phyloP scores from a whole-genome alignment of 2,797 vertebrate genomes.

The Phalloptychus januarius region DNA sequence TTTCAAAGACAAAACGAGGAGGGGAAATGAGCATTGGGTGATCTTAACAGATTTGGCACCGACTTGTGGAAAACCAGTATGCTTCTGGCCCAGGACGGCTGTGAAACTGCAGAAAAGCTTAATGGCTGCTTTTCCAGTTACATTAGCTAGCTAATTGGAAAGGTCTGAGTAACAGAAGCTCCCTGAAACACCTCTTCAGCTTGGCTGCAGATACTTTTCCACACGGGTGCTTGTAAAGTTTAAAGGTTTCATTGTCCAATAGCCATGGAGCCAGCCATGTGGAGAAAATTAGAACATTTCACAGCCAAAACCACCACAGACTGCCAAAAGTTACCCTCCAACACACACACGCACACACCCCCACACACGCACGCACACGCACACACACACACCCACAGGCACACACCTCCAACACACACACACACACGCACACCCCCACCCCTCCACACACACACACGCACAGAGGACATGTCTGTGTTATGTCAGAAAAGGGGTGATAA shows the following conservation, averaged over 20 bases:
- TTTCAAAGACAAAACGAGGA: slow-evolving; percentile 14
- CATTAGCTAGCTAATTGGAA: slow-evolving; percentile 49
- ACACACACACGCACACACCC: slow-evolving; percentile 13
- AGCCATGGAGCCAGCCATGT: slow-evolving; percentile 38
- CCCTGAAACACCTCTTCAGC: slow-evolving; percentile 31
- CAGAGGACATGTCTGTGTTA: slow-evolving; percentile 27
- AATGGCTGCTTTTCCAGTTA: slow-evolving; percentile 27
- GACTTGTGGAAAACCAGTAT: slow-evolving; percentile 46
- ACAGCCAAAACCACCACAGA: slow-evolving; percentile 22
- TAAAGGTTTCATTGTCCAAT: slow-evolving; percentile 46
- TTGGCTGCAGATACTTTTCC: slow-evolving; percentile 28
- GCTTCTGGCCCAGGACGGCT: slow-evolving; percentile 16
- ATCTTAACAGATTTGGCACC: slow-evolving; percentile 46
- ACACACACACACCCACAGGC: slow-evolving; percentile 21
- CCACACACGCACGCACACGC: slow-evolving; percentile 17
- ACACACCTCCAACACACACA: too few species aligned
- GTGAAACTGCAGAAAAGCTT: slow-evolving; percentile 44
- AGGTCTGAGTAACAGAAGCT: slow-evolving; percentile 43
- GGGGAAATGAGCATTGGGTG: slow-evolving; percentile 18
- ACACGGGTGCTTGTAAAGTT: slow-evolving; percentile 45
- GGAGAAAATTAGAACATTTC: slow-evolving; percentile 46
- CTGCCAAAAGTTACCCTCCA: slow-evolving; percentile 7
- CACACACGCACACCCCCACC: too few species aligned
- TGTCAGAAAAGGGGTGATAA: slow-evolving; percentile 54
- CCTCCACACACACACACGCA: slow-evolving; percentile 10